Evolutionary conservation across 2,113 vertebrate species (phyloP).

Genomic region (Phrynocephalus versicolor): DNA sequence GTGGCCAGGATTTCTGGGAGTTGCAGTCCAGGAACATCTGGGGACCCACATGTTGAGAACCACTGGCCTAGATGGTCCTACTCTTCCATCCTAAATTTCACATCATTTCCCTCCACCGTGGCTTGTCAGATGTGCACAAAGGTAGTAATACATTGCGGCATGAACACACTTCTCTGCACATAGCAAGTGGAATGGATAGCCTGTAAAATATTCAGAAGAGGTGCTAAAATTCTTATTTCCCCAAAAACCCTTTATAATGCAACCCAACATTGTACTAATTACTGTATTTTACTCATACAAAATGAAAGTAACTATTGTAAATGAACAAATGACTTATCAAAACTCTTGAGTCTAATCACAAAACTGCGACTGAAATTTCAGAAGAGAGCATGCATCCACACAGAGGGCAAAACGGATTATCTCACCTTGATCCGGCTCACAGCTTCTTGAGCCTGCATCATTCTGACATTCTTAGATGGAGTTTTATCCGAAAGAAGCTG

Average conservation of each 20-base stretch:
- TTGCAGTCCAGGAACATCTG: too few relatives aligned
- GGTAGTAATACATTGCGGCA: background rate
- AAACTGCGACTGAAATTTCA: background rate
- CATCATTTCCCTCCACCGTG: background rate
- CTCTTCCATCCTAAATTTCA: background rate
- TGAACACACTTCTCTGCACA: background rate
- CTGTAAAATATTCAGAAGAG: conserved; percentile 1
- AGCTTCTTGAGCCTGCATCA: conserved; percentile 99
- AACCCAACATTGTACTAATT: background rate
- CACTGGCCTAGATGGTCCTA: too few relatives aligned
- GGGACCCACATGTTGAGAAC: too few relatives aligned
- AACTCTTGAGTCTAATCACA: background rate
- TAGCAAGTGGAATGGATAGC: background rate
- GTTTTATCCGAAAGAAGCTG: conserved; percentile 97
- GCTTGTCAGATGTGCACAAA: background rate
- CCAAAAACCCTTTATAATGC: background rate
- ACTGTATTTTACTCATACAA: background rate
- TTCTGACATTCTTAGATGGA: conserved; percentile 95
- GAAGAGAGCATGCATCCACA: background rate
- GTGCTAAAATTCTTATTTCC: background rate
- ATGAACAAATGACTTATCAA: background rate
- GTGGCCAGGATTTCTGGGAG: too few relatives aligned
- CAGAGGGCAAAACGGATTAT: background rate
- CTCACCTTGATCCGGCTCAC: conserved; percentile 96
- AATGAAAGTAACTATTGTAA: rapidly evolving